Conservation (phyloP, 2,888 invertebrate species). For the Caenorhabditis virilis region DNA sequence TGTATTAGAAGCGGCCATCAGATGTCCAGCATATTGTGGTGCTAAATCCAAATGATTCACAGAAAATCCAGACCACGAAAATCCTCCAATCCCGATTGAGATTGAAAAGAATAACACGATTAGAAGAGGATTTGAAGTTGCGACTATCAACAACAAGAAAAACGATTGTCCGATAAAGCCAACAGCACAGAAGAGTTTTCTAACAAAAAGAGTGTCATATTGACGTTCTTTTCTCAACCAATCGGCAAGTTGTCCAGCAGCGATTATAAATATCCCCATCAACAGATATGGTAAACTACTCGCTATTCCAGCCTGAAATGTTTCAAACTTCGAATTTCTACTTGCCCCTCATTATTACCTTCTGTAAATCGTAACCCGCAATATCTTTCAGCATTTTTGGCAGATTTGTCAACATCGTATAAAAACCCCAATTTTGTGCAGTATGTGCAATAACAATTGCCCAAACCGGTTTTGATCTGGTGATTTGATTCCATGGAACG, state of each 20-base stretch:
- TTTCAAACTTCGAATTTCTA: neutral
- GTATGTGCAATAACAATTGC: conserved; percentile 71
- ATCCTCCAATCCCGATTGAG: conserved; percentile 86
- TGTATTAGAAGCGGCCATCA: conserved; percentile 90
- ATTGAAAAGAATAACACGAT: conserved; percentile 84
- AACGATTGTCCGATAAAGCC: conserved; percentile 81
- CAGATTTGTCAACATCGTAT: conserved; percentile 71
- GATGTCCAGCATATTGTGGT: conserved; percentile 85
- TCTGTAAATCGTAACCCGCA: conserved; percentile 60
- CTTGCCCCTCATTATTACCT: conserved; percentile 32
- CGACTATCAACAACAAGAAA: conserved; percentile 84
- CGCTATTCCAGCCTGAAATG: conserved; percentile 80
- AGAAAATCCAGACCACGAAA: conserved; percentile 87
- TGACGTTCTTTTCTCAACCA: conserved; percentile 72
- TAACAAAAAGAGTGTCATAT: conserved; percentile 75
- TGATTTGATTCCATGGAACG: conserved; percentile 70
- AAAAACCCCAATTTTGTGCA: conserved; percentile 72
- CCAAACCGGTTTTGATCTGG: conserved; percentile 70
- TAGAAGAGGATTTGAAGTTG: conserved; percentile 75
- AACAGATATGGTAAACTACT: conserved; percentile 86
- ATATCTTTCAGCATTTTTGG: conserved; percentile 70
- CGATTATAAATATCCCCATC: conserved; percentile 82
- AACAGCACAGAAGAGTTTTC: conserved; percentile 74
- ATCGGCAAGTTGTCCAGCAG: conserved; percentile 84
- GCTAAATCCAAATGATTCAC: conserved; percentile 86